A percentile compares a stretch with the other conserved stretches of the same genome.
phyloP scores from a whole-genome alignment of 2,797 vertebrate species.

The Spheniscus humboldti region DNA sequence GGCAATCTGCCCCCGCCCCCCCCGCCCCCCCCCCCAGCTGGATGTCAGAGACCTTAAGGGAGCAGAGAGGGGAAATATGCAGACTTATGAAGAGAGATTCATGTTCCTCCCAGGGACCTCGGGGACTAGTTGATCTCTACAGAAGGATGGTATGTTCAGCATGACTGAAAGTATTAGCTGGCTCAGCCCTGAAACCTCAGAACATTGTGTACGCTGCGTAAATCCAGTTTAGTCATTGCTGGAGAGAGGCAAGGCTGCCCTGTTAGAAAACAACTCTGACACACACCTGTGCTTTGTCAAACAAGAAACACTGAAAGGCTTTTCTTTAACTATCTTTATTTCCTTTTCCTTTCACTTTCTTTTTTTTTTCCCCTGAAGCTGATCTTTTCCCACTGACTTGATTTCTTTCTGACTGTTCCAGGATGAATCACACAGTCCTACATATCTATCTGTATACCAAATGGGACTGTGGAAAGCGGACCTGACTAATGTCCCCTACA shows the following conservation, averaged over 20 bases:
- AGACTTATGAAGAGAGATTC: not conserved
- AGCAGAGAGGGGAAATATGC: not conserved
- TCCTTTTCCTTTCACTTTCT: not conserved
- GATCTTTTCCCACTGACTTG: not conserved
- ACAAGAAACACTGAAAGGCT: not conserved
- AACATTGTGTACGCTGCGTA: not conserved
- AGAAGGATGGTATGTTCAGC: constrained; percentile 47
- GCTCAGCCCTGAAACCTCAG: constrained; percentile 27
- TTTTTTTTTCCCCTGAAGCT: not conserved
- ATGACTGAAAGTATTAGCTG: constrained; percentile 25
- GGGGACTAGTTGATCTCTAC: not conserved
- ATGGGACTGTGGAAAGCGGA: not conserved
- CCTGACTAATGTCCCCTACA: constrained; percentile 30
- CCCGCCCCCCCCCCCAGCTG: not conserved
- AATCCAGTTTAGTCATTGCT: constrained; percentile 28
- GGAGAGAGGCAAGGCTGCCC: not conserved
- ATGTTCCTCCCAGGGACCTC: not conserved
- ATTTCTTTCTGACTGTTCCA: not conserved
- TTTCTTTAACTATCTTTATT: not conserved
- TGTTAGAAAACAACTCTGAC: not conserved
- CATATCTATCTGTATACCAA: not conserved
- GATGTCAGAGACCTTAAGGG: not conserved
- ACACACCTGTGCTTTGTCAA: constrained; percentile 33
- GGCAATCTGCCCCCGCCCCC: not conserved
- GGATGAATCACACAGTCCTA: constrained; percentile 15